Conservation (phyloP, 2,797 vertebrate species). For the Microctenopoma lineatum region DNA sequence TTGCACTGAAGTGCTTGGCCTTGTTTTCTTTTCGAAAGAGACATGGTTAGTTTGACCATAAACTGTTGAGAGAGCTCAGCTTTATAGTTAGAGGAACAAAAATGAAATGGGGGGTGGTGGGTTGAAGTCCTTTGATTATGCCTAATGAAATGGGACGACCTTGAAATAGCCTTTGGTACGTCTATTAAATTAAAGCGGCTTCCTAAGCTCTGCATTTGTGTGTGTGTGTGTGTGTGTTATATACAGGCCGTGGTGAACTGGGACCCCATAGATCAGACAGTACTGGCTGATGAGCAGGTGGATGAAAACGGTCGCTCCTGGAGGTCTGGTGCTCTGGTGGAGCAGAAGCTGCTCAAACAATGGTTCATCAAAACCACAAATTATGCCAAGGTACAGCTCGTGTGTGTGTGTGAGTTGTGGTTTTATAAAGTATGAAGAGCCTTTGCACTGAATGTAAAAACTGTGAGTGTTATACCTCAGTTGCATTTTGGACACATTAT, state of each 20-base stretch:
- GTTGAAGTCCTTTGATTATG: slow-evolving; percentile 43
- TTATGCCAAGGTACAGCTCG: slow-evolving; percentile 88
- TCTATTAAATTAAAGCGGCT: slow-evolving; percentile 42
- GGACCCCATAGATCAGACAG: slow-evolving; percentile 97
- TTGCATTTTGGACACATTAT: no score
- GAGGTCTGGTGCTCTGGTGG: slow-evolving; percentile 96
- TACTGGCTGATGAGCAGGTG: slow-evolving; percentile 97
- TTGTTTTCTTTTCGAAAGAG: slow-evolving; percentile 26
- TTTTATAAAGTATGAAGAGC: no score
- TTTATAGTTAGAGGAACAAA: slow-evolving; percentile 26
- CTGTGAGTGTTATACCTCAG: no score
- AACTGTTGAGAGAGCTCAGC: slow-evolving; percentile 41
- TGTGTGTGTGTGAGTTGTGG: background rate
- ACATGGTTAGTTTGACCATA: slow-evolving; percentile 27
- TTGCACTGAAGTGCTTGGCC: slow-evolving; percentile 14
- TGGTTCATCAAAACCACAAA: slow-evolving; percentile 98
- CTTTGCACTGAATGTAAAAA: no score
- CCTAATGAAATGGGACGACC: slow-evolving; percentile 56
- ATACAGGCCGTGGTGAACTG: slow-evolving; percentile 95
- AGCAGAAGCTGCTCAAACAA: slow-evolving; percentile 94
- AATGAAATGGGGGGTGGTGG: slow-evolving; percentile 17
- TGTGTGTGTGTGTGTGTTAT: slow-evolving; percentile 28
- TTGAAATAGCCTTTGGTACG: slow-evolving; percentile 45
- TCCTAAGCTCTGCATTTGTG: slow-evolving; percentile 42
- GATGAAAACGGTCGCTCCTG: slow-evolving; percentile 93